These are phyloP conservation scores for Octodon degus DNA, from an alignment of 2,113 vertebrate genomes.

Conservation along the genomic window DNA sequence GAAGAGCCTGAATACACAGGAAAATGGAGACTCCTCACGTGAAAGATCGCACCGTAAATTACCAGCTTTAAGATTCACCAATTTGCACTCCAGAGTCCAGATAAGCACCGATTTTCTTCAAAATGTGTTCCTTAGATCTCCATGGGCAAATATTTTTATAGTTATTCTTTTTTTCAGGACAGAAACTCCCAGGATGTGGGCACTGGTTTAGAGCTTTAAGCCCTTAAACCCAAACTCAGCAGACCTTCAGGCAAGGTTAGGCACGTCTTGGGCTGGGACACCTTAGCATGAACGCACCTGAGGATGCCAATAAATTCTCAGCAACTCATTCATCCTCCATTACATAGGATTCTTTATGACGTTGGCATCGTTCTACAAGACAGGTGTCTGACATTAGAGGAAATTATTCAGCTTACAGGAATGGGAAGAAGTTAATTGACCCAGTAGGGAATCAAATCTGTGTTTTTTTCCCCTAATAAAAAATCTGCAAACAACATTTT, in stretches of 20 bases:
- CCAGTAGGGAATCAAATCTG: neutral
- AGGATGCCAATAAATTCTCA: neutral
- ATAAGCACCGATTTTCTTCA: conserved; percentile 25
- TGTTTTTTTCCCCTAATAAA: neutral
- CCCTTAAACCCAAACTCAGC: neutral
- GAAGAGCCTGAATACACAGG: neutral
- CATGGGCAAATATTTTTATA: neutral
- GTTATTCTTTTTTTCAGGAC: neutral
- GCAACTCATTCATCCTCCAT: neutral
- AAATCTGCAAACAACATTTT: neutral
- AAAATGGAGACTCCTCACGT: neutral
- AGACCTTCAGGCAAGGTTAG: neutral
- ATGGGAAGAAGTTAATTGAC: neutral
- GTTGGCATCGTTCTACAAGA: neutral
- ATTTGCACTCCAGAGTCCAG: neutral
- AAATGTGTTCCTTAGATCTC: conserved; percentile 26
- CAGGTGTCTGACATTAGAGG: neutral
- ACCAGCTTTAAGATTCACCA: neutral
- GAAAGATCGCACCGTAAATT: neutral
- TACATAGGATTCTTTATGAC: neutral
- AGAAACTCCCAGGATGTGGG: neutral
- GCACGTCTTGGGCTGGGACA: neutral
- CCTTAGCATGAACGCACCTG: neutral
- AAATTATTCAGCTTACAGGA: neutral
- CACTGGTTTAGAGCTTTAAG: neutral